Percentiles rank a stretch among this genome's conserved stretches.
These are phyloP conservation scores for Lycaon pictus DNA, from an alignment of 2,113 vertebrate genomes.

Conservation along the genomic window DNA sequence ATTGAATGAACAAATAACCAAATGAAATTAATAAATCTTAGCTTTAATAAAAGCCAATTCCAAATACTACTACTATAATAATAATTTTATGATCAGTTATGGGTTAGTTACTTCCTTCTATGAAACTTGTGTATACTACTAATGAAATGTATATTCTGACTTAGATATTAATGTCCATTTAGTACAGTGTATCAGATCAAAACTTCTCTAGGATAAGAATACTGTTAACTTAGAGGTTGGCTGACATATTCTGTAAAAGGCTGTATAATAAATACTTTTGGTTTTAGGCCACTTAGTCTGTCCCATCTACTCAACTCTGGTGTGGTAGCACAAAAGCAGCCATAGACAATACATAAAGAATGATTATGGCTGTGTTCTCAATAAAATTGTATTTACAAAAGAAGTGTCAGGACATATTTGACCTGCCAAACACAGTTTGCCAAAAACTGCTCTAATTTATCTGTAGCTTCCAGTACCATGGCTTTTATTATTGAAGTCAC, in stretches of 20 bases:
- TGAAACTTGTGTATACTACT: not conserved
- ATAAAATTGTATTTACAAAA: not conserved
- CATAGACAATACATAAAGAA: not conserved
- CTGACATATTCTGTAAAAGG: not conserved
- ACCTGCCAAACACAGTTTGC: not conserved
- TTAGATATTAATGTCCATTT: slow-evolving; percentile 12
- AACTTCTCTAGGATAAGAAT: not conserved
- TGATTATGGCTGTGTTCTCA: not conserved
- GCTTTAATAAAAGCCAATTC: slow-evolving; percentile 41
- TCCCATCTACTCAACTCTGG: not conserved
- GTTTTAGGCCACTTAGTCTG: not conserved
- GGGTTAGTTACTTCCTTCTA: not conserved
- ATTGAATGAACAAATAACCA: not conserved
- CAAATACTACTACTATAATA: not conserved
- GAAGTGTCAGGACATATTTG: not conserved
- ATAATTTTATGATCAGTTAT: not conserved
- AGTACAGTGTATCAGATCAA: not conserved
- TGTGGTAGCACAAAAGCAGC: not conserved
- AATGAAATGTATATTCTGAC: not conserved
- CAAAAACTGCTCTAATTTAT: not conserved
- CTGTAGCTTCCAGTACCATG: not conserved
- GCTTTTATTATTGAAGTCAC: not conserved
- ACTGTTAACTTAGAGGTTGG: not conserved
- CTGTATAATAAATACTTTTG: not conserved
- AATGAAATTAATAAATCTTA: slow-evolving; percentile 18